Percentiles rank a stretch among this genome's conserved stretches.
Conservation (phyloP, 2,797 vertebrate genomes). For the Pampus argenteus region DNA sequence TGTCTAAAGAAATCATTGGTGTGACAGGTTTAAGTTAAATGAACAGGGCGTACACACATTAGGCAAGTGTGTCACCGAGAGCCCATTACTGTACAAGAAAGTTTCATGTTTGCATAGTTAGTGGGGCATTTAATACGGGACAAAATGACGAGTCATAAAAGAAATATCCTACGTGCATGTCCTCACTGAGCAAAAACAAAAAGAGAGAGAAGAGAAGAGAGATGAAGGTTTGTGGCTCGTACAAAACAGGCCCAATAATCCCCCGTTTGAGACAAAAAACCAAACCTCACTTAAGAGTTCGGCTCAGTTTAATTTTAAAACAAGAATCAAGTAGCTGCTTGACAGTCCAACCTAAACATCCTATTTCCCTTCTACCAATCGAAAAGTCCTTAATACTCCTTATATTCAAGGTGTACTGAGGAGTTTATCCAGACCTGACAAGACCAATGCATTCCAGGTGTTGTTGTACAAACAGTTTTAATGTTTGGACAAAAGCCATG, state of each 20-base stretch:
- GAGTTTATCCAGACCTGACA: slow-evolving; percentile 62
- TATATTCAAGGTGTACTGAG: slow-evolving; percentile 20
- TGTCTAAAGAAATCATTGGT: slow-evolving; percentile 12
- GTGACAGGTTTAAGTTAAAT: slow-evolving; percentile 29
- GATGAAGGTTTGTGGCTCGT: background rate
- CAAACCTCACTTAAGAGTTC: background rate
- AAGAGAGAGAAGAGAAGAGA: too few relatives aligned
- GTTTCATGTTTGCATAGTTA: slow-evolving; percentile 40
- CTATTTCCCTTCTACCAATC: slow-evolving; percentile 11
- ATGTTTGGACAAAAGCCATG: slow-evolving; percentile 54
- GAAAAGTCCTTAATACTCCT: slow-evolving; percentile 34
- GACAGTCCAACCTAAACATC: slow-evolving; percentile 40
- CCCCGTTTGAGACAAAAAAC: background rate
- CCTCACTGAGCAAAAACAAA: background rate
- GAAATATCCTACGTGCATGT: background rate
- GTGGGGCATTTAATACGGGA: slow-evolving; percentile 18
- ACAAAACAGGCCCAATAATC: background rate
- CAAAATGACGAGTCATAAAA: slow-evolving; percentile 10
- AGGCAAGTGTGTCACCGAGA: slow-evolving; percentile 44
- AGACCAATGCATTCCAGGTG: slow-evolving; percentile 71
- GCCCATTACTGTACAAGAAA: slow-evolving; percentile 22
- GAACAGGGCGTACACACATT: slow-evolving; percentile 29
- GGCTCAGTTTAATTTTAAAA: slow-evolving; percentile 7
- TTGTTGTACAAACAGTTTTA: slow-evolving; percentile 63
- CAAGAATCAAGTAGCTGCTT: slow-evolving; percentile 33